Evolutionary conservation across 2,113 vertebrate genomes (phyloP).

Genomic region (Smithornis capensis): DNA sequence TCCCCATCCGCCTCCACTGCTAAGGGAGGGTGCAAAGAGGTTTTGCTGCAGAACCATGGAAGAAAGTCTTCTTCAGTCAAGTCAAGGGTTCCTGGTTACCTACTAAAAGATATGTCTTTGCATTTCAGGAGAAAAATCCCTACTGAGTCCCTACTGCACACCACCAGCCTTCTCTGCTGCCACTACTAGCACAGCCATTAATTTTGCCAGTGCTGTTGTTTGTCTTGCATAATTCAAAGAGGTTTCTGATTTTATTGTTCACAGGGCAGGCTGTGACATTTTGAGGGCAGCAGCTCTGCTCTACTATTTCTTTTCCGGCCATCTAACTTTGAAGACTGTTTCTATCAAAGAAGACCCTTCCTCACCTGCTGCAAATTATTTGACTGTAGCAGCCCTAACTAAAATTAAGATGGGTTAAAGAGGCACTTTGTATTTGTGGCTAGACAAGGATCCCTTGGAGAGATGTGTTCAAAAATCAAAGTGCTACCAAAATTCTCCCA

Average conservation of each 20-base stretch:
- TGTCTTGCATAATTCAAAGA: not conserved
- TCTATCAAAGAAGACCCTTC: not conserved
- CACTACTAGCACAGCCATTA: not conserved
- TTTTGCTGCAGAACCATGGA: not conserved
- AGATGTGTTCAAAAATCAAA: not conserved
- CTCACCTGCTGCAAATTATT: not conserved
- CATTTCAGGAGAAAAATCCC: not conserved
- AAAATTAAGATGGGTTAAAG: not conserved
- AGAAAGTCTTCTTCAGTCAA: not conserved
- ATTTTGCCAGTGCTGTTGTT: not conserved
- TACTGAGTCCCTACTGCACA: not conserved
- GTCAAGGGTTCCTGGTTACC: not conserved
- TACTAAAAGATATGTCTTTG: not conserved
- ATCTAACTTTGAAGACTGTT: not conserved
- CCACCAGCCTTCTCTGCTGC: not conserved
- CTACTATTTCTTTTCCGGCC: not conserved
- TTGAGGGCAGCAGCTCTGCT: not conserved
- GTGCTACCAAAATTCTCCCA: not conserved
- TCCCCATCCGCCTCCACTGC: not conserved
- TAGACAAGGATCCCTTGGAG: not conserved
- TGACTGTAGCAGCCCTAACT: not conserved
- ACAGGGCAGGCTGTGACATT: not conserved
- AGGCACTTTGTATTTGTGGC: not conserved
- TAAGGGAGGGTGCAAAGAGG: not conserved
- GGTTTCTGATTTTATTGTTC: not conserved